Evolutionary conservation across 2,888 invertebrate species (phyloP).

Genomic region (Nomada fabriciana): DNA sequence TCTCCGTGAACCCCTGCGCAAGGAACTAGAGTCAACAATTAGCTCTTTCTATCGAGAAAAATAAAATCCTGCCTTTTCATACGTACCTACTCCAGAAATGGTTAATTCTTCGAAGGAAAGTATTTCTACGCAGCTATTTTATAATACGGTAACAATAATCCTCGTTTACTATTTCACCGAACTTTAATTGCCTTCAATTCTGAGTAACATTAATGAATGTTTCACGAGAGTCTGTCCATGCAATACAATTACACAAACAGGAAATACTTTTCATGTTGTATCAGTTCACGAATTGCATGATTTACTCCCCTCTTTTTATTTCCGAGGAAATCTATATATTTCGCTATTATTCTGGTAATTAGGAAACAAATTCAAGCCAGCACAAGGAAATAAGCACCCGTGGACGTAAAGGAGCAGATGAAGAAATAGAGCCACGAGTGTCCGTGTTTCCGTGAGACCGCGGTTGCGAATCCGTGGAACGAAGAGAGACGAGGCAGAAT

Average conservation of each 20-base stretch:
- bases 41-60: background rate
- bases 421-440: constrained; percentile 40
- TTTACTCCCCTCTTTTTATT: too few species aligned
- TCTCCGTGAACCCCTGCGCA: background rate
- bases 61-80: background rate
- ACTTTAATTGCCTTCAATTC: too few species aligned
- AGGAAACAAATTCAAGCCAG: background rate
- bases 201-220: too few species aligned
- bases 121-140: background rate
- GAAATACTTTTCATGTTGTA: too few species aligned
- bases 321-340: too few species aligned
- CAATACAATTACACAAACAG: too few species aligned
- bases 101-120: background rate
- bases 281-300: too few species aligned
- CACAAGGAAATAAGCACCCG: constrained; percentile 29
- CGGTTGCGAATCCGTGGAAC: constrained; percentile 39
- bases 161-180: too few species aligned
- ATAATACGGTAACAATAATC: background rate
- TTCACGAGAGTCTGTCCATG: too few species aligned
- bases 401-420: constrained; percentile 12
- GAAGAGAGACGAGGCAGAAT: constrained; percentile 45
- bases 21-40: constrained; percentile 21
- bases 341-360: too few species aligned
- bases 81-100: background rate
- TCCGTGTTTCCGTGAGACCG: constrained; percentile 47